Base-by-base conservation (phyloP, 2,797 vertebrate genomes). In the Chaunax sp. region DNA sequence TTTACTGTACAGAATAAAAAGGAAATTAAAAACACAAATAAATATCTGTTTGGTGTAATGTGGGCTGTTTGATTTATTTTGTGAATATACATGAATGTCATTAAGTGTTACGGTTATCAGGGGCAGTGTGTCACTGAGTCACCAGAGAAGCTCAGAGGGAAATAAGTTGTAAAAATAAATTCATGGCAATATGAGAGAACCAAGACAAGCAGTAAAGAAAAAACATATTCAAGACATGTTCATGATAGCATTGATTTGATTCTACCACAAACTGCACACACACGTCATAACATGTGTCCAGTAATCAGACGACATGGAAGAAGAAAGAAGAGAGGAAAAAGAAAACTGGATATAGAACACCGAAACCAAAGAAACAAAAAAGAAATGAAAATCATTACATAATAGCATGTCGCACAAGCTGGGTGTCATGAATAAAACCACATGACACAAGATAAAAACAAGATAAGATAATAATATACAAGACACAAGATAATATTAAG, bases 11-110 rank as follows among this genome's bases (percentile, higher is more conserved):
- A 63, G 3, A 70, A 73, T n/a, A n/a, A n/a, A n/a, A n/a, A n/a
- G n/a, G n/a, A n/a, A n/a, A n/a, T n/a, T 28, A 43, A 66, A 74
- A 72, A 22, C 14, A 10, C 4, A 63, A 91, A 92, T 90, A 90
- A 90, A 91, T 60, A 26, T 57, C 7, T 51, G n/a, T 71, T 64
- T 72, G 57, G 18, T 86, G 61, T 72, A 49, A 82, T 2, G 0
- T 30, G 22, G 5, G n/a, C 1, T 62, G 53, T 35, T 43, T 62
- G 38, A 45, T 40, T 61, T 30, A 18, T 69, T 60, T 54, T 44
- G 15, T 19, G 35, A 13, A 37, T 44, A 3, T 8, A n/a, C 18
- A 19, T 2, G 41, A 44, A 15, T 78, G 55, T 23, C 49, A 43
- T 43, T 5, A 30, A 59, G 19, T 46, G 1, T 63, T 33, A 59